Percentiles rank a stretch among this genome's conserved stretches.
Evolutionary conservation across 2,113 vertebrate species (phyloP).

Genomic region (Enhydra lutris): DNA sequence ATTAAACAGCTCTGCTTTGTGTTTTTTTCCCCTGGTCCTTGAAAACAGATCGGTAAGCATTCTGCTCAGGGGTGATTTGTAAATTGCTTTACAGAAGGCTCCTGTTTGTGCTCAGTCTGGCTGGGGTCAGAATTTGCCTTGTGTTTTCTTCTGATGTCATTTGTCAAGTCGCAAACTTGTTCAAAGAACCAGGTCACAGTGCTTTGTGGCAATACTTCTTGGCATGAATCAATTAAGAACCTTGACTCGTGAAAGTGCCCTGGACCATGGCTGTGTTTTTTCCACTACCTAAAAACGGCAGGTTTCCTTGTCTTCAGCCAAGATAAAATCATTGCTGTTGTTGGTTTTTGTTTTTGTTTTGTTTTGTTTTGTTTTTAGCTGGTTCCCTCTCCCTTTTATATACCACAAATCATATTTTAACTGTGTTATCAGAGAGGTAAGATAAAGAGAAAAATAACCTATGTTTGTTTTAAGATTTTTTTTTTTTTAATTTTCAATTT

Average conservation of each 20-base stretch:
- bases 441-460: neutral
- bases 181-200: neutral
- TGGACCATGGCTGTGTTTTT: neutral
- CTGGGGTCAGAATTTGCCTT: constrained; percentile 29
- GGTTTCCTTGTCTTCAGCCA: neutral
- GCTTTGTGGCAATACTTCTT: neutral
- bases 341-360: no score
- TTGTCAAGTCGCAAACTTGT: neutral
- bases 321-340: neutral
- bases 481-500: neutral
- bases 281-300: neutral
- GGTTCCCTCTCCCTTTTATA: neutral
- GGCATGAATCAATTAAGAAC: neutral
- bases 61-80: constrained; percentile 55
- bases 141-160: neutral
- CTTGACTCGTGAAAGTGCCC: neutral
- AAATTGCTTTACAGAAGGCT: constrained; percentile 38
- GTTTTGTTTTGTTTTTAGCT: neutral
- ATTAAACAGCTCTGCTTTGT: constrained; percentile 40
- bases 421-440: neutral
- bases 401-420: neutral
- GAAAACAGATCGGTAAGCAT: constrained; percentile 63
- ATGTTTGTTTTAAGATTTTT: neutral
- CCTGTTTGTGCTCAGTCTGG: neutral
- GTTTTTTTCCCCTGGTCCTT: constrained; percentile 52